Conservation (phyloP, 2,888 invertebrate genomes). For the Drosophila formosana region DNA sequence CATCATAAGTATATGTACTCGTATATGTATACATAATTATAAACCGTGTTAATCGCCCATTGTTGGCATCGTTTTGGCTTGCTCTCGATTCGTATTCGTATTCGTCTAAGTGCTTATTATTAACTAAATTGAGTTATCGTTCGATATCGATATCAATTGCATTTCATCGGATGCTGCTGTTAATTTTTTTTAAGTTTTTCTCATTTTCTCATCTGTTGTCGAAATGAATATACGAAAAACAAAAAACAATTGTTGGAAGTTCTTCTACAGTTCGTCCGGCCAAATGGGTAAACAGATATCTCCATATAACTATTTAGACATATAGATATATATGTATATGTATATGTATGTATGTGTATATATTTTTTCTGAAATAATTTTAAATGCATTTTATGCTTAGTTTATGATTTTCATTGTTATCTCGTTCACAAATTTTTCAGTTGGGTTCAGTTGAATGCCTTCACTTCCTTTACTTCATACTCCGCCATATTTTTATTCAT, state of each 20-base stretch:
- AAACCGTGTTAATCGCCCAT: conserved; percentile 48
- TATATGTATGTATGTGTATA: conserved; percentile 36
- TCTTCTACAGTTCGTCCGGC: conserved; percentile 24
- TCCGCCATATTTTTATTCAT: conserved; percentile 3
- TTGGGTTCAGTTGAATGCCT: conserved; percentile 59
- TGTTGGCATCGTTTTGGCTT: conserved; percentile 45
- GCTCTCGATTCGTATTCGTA: conserved; percentile 33
- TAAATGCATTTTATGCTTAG: conserved; percentile 79
- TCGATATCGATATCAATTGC: not conserved
- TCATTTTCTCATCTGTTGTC: conserved; percentile 5
- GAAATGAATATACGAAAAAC: not conserved
- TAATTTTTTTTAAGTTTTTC: conserved; percentile 2
- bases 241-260: conserved; percentile 61
- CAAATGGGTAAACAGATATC: conserved; percentile 33
- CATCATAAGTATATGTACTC: conserved; percentile 2
- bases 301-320: conserved; percentile 41
- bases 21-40: conserved; percentile 3
- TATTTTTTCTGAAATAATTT: conserved; percentile 43
- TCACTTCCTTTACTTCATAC: conserved; percentile 7
- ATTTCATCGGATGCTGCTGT: not conserved
- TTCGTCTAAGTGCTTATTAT: conserved; percentile 58
- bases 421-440: conserved; percentile 57
- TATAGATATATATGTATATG: conserved; percentile 43
- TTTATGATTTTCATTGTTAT: conserved; percentile 67
- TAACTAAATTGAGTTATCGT: conserved; percentile 57